Base-by-base conservation (phyloP, 2,888 invertebrate species). In the Lymantria dispar region DNA sequence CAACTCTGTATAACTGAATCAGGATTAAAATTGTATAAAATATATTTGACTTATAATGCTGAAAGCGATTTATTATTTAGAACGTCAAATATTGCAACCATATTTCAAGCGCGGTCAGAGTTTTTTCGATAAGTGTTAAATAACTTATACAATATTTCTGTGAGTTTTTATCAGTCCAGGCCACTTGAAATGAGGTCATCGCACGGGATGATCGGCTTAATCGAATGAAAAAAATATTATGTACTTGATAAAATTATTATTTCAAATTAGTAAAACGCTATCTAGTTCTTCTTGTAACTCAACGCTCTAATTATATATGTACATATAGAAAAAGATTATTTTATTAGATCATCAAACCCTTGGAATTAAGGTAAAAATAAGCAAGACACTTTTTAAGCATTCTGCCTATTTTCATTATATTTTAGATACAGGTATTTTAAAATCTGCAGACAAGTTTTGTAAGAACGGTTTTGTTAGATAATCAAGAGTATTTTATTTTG, bases 381-480 rank as follows among this genome's bases (percentile, higher is more conserved):
- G 54, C 39, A 50, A 48, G 48, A 43, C 58, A 51, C 56, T 58
- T 66, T 60, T 53, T 47, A 51, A 54, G 47, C 43, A 45, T 39
- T 53, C 60, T 54, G 55, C 61, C 61, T 64, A 56, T 60, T 68
- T 58, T 45, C 56, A 60, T 68, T 67, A 62, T 40, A 68, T 62
- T 56, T 57, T 52, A 62, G 48, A 50, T 43, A 46, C 38, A 15
- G 47, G 41, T 52, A 54, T 56, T 66, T 48, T 12, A 43, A 38
- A 43, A 50, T 50, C 37, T 36, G 42, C 47, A 46, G 39, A n/a
- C 43, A 53, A 15, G 29, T 15, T 15, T 52, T 55, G 42, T 40
- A 53, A 44, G 37, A 44, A 44, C 8, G n/a, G 12, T 44, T 47
- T 12, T n/a, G 12, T 44, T 47, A 42, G 45, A 38, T 38, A 47